phyloP scores from a whole-genome alignment of 2,797 vertebrate species.

The Glossophaga mutica region DNA sequence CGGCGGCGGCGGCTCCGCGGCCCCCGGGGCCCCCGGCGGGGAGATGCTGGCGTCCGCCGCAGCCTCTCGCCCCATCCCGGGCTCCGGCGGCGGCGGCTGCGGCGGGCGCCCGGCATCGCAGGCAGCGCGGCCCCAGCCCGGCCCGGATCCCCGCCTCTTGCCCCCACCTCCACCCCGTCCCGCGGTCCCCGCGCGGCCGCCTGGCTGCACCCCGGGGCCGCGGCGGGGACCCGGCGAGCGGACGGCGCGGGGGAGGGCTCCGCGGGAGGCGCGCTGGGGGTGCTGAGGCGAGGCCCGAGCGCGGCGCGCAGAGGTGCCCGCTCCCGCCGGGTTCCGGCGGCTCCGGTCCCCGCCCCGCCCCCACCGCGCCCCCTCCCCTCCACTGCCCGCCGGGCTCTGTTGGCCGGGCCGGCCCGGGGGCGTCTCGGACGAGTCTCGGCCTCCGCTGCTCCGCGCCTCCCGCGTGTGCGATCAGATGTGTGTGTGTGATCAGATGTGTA shows the following conservation, averaged over 20 bases:
- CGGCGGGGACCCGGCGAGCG: slow-evolving; percentile 32
- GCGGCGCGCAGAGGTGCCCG: slow-evolving; percentile 18
- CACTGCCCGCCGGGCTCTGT: slow-evolving; percentile 18
- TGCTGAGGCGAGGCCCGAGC: slow-evolving; percentile 47
- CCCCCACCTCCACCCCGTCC: slow-evolving; percentile 55
- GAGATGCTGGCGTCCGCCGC: slow-evolving; percentile 78
- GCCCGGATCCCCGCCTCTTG: slow-evolving; percentile 67
- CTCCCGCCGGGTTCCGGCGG: slow-evolving; percentile 32
- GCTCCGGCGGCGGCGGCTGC: slow-evolving; percentile 71
- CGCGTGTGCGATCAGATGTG: neutral
- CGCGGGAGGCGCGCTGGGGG: neutral
- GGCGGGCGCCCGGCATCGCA: slow-evolving; percentile 79
- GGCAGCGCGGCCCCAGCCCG: slow-evolving; percentile 60
- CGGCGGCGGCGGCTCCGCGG: slow-evolving; percentile 78
- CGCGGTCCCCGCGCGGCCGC: slow-evolving; percentile 45
- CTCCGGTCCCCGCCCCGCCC: slow-evolving; percentile 42
- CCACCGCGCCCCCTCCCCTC: slow-evolving; percentile 30
- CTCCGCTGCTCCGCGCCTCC: slow-evolving; percentile 41
- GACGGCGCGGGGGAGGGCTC: neutral
- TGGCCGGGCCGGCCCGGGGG: neutral
- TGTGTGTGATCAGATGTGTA: neutral
- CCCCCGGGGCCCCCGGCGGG: slow-evolving; percentile 79
- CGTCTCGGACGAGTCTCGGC: slow-evolving; percentile 22
- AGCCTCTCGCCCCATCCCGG: slow-evolving; percentile 80
- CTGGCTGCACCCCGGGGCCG: slow-evolving; percentile 50